A percentile compares a stretch with the other conserved stretches of the same genome.
phyloP scores from a whole-genome alignment of 2,113 vertebrate species.

The Elanus axillaris region DNA sequence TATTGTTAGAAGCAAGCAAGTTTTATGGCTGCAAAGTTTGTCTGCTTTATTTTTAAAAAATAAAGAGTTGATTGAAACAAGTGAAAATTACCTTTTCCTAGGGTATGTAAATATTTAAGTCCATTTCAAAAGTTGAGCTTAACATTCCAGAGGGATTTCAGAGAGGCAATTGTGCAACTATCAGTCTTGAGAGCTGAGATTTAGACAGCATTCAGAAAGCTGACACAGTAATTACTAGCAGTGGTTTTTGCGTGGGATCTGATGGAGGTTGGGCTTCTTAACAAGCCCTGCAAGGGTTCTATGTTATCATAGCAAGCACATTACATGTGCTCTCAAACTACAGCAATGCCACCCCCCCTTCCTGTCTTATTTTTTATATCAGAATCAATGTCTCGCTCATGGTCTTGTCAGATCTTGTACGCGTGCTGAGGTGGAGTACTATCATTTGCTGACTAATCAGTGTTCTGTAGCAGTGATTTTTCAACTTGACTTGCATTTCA shows the following conservation, averaged over 20 bases:
- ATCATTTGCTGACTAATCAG: not conserved
- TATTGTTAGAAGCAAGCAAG: constrained; percentile 54
- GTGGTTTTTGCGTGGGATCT: constrained; percentile 56
- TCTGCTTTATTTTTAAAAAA: constrained; percentile 51
- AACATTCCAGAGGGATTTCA: constrained; percentile 56
- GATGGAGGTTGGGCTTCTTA: constrained; percentile 66
- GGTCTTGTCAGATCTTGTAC: not conserved
- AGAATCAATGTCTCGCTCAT: not conserved
- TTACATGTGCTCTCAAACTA: constrained; percentile 31
- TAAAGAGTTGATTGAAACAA: constrained; percentile 50
- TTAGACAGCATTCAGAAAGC: constrained; percentile 54
- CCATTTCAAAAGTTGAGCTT: constrained; percentile 35
- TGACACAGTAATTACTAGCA: constrained; percentile 62
- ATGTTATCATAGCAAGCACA: constrained; percentile 33
- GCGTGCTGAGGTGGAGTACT: not conserved
- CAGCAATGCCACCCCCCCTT: constrained; percentile 13
- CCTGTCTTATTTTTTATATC: constrained; percentile 3
- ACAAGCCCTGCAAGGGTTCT: constrained; percentile 42
- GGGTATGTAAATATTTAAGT: constrained; percentile 61
- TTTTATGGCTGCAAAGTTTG: constrained; percentile 27
- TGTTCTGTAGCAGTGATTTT: not conserved
- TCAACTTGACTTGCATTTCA: not conserved
- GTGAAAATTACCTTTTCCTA: constrained; percentile 64
- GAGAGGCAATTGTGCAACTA: constrained; percentile 46
- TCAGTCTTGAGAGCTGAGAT: constrained; percentile 52